Conservation (phyloP, 2,888 invertebrate species). For the Therioaphis trifolii region DNA sequence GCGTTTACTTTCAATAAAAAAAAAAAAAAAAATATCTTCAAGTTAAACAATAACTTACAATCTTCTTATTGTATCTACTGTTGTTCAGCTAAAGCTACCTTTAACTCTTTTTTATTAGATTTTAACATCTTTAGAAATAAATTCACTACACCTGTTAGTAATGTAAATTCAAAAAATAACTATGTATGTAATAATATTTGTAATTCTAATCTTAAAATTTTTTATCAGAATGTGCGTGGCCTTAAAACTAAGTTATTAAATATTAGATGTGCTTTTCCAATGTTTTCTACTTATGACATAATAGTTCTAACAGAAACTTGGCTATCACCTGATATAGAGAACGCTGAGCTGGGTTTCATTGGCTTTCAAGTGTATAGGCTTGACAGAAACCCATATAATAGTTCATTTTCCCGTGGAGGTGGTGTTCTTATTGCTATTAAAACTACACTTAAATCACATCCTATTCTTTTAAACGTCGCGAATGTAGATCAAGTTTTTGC, state of each 20-base stretch:
- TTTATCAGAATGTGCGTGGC: background rate
- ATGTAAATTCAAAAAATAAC: too few relatives aligned
- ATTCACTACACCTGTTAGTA: too few relatives aligned
- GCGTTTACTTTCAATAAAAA: too few relatives aligned
- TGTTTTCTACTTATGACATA: background rate
- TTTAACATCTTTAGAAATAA: too few relatives aligned
- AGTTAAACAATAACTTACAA: too few relatives aligned
- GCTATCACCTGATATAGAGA: background rate
- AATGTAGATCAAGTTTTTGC: constrained; percentile 4
- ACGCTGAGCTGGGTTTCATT: background rate
- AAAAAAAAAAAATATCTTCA: too few relatives aligned
- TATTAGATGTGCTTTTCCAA: background rate
- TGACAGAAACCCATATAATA: background rate
- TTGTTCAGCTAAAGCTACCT: too few relatives aligned
- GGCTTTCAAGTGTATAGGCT: background rate
- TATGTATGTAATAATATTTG: background rate
- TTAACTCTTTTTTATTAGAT: too few relatives aligned
- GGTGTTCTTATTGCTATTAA: constrained; percentile 1
- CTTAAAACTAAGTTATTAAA: background rate
- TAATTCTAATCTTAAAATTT: background rate
- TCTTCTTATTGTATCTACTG: too few relatives aligned
- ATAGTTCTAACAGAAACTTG: background rate
- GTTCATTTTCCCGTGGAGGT: background rate
- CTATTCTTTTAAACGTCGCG: background rate
- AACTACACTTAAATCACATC: too few relatives aligned